A percentile compares a stretch with the other conserved stretches of the same genome.
These are phyloP conservation scores for Tenrec ecaudatus DNA, from an alignment of 2,113 vertebrate species.

Conservation along the genomic window DNA sequence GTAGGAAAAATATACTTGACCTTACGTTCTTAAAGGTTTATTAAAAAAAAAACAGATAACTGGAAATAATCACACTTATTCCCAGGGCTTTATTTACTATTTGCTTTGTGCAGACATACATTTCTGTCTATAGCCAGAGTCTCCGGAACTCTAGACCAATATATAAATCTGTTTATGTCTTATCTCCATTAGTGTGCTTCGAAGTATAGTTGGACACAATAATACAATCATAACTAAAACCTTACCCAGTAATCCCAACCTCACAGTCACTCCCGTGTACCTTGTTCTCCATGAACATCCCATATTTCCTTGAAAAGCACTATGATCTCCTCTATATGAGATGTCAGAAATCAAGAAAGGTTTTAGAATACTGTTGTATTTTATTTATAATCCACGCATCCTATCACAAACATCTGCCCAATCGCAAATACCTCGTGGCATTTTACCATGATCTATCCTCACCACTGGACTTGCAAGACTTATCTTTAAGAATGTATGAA, in stretches of 20 bases:
- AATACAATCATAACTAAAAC: not conserved
- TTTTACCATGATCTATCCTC: not conserved
- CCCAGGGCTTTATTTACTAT: not conserved
- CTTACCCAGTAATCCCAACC: rapidly evolving
- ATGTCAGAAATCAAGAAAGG: not conserved
- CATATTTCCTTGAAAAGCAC: not conserved
- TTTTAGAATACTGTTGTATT: not conserved
- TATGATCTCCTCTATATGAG: not conserved
- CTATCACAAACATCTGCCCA: not conserved
- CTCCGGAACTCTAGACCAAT: not conserved
- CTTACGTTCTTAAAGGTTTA: not conserved
- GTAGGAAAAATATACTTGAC: not conserved
- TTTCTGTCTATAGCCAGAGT: not conserved
- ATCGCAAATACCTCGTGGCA: not conserved
- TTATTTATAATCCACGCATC: not conserved
- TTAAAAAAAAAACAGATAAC: not conserved
- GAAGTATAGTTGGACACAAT: not conserved
- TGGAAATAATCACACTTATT: not conserved
- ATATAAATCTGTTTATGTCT: not conserved
- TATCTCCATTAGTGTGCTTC: not conserved
- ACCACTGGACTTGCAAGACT: not conserved
- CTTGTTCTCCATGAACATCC: not conserved
- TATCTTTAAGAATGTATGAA: not conserved
- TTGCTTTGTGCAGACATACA: not conserved
- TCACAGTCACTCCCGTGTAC: rapidly evolving